These are phyloP conservation scores for Hoplodrina blanda DNA, from an alignment of 2,888 invertebrate genomes.

Conservation along the genomic window DNA sequence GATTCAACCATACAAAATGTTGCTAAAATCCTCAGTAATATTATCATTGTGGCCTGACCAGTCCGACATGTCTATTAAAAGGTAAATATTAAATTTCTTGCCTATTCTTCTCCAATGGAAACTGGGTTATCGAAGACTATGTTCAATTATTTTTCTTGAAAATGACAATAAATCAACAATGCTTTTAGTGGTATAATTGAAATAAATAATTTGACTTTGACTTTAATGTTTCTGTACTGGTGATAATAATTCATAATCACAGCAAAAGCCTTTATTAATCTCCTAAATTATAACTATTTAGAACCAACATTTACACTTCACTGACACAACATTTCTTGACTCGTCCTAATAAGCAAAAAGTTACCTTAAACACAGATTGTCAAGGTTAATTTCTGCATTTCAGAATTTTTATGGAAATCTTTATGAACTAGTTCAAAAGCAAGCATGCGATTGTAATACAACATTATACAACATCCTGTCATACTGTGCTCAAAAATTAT, in stretches of 20 bases:
- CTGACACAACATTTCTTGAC: neutral
- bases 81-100: no score
- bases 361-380: neutral
- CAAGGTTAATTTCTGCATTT: conserved; percentile 6
- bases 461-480: conserved; percentile 40
- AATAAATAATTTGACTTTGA: no score
- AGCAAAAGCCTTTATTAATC: neutral
- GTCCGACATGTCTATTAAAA: no score
- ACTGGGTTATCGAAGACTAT: no score
- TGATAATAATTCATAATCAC: conserved; percentile 1
- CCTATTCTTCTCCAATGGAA: no score
- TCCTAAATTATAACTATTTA: neutral
- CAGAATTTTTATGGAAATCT: conserved; percentile 9
- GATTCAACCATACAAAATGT: no score
- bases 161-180: no score
- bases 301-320: neutral
- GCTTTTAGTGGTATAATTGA: no score
- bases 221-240: neutral
- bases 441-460: conserved; percentile 43
- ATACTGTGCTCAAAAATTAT: conserved; percentile 44
- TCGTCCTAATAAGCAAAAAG: neutral
- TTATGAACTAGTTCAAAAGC: conserved; percentile 3
- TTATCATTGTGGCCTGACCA: no score
- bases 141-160: no score
- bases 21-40: no score